phyloP scores from a whole-genome alignment of 2,113 vertebrate genomes.

The Symphodus melops region DNA sequence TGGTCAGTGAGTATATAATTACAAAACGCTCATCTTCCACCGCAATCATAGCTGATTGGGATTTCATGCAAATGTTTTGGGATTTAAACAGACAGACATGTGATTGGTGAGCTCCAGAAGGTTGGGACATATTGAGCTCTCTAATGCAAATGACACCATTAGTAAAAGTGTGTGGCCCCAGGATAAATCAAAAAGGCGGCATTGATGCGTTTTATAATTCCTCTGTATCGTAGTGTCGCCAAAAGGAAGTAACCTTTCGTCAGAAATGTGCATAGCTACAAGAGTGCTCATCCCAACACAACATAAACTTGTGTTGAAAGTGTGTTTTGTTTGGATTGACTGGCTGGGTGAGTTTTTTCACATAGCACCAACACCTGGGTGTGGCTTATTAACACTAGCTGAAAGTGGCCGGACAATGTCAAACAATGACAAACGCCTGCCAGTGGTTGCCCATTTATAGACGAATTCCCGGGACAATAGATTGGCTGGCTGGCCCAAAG shows the following conservation, averaged over 20 bases:
- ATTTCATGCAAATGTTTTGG: constrained; percentile 55
- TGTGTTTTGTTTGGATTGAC: constrained; percentile 59
- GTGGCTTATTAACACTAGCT: constrained; percentile 71
- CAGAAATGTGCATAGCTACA: constrained; percentile 26
- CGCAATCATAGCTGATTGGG: constrained; percentile 39
- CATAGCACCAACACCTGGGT: constrained; percentile 60
- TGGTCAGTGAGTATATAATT: constrained; percentile 31
- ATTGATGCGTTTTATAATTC: constrained; percentile 55
- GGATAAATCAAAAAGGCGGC: constrained; percentile 43
- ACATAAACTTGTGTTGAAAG: constrained; percentile 66
- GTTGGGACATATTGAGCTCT: constrained; percentile 49
- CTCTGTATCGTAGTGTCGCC: constrained; percentile 41
- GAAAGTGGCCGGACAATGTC: constrained; percentile 71
- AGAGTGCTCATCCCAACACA: constrained; percentile 25
- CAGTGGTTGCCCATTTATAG: constrained; percentile 58
- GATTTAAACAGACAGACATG: constrained; percentile 51
- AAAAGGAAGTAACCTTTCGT: constrained; percentile 28
- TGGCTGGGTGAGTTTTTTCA: constrained; percentile 66
- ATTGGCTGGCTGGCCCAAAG: constrained; percentile 48
- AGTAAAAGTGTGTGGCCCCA: constrained; percentile 26
- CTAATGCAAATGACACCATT: constrained; percentile 65
- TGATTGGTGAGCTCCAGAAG: constrained; percentile 53
- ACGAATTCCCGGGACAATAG: constrained; percentile 67
- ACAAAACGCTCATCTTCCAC: constrained; percentile 38
- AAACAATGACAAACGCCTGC: constrained; percentile 70